Percentiles rank a stretch among this genome's conserved stretches.
Evolutionary conservation across 2,113 vertebrate genomes (phyloP).

Genomic region (Siniperca chuatsi): DNA sequence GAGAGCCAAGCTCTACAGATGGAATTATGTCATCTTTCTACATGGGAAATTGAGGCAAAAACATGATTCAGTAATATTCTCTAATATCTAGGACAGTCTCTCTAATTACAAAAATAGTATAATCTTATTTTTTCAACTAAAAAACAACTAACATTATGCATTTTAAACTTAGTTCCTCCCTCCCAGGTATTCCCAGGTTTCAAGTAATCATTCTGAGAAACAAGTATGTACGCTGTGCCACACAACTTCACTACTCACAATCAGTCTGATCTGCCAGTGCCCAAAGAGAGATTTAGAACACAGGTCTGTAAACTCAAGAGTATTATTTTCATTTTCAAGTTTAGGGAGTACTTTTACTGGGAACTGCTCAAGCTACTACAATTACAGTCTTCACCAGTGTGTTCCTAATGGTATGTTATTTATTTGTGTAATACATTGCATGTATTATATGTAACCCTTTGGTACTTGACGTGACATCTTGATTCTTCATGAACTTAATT

Average conservation of each 20-base stretch:
- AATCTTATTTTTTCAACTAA: background rate
- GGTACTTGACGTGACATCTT: background rate
- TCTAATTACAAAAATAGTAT: background rate
- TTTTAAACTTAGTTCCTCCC: no score
- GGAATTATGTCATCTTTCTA: conserved; percentile 53
- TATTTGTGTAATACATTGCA: background rate
- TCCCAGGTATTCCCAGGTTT: background rate
- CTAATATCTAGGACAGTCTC: background rate
- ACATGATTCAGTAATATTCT: conserved; percentile 8
- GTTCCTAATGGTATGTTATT: conserved; percentile 1
- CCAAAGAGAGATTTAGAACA: background rate
- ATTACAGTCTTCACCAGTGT: background rate
- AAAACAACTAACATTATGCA: background rate
- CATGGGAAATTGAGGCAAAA: background rate
- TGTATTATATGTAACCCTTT: background rate
- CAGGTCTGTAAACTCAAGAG: background rate
- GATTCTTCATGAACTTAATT: background rate
- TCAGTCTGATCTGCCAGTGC: background rate
- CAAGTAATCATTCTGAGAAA: conserved; percentile 14
- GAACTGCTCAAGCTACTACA: background rate
- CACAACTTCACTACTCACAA: background rate
- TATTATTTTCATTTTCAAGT: conserved; percentile 3
- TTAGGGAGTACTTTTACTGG: background rate
- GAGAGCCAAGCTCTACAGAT: conserved; percentile 62
- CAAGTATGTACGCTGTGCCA: background rate